Evolutionary conservation across 2,888 invertebrate species (phyloP), one percentile per base, ranked within the genome.

Genomic region (Ophion ellenae): DNA sequence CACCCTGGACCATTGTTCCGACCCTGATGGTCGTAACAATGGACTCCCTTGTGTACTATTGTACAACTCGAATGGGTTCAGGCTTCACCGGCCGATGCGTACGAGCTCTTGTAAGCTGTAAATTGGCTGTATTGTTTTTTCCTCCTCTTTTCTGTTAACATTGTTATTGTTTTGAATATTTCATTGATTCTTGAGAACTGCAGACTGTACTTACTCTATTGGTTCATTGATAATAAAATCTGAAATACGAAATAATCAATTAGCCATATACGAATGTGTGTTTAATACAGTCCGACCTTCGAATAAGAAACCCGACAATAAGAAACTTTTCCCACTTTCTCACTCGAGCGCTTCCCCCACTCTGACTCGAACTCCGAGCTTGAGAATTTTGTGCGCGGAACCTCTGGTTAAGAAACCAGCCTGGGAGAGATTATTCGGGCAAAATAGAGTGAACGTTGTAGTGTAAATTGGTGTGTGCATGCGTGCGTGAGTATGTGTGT

Each of bases 21-120:
- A 24, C 24, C 24, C 24, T 79, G 83, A 75, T 64, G 83, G 70
- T 79, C 79, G 67, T 83, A 79, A 83, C 83, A 83, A 83, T 83
- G 67, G 67, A 59, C 67, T 53, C 77, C 66, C 64, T 70, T 71
- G 59, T 71, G 59, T 63, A 45, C 66, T 47, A 47, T 28, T 63
- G 61, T 61, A 59, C 45, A 75, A 57, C 59, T 78, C 40, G 67
- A 70, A 81, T 69, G 20, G 59, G 17, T n/a, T 61, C n/a, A 32
- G 17, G 75, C 75, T 75, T 69, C 36, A 10, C 40, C n/a, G 45
- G 17, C 45, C 20, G 53, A 17, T n/a, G 67, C 63, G 20, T 59
- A 11, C 70, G 69, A 61, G 78, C 70, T 78, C 70, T n/a, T 17
- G 59, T 40, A 78, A 78, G 69, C 28, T 78, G 14, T 69, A 59